Percentiles rank a stretch among this genome's conserved stretches.
These are phyloP conservation scores for Thunnus thynnus DNA, from an alignment of 2,113 vertebrate species.

Conservation along the genomic window DNA sequence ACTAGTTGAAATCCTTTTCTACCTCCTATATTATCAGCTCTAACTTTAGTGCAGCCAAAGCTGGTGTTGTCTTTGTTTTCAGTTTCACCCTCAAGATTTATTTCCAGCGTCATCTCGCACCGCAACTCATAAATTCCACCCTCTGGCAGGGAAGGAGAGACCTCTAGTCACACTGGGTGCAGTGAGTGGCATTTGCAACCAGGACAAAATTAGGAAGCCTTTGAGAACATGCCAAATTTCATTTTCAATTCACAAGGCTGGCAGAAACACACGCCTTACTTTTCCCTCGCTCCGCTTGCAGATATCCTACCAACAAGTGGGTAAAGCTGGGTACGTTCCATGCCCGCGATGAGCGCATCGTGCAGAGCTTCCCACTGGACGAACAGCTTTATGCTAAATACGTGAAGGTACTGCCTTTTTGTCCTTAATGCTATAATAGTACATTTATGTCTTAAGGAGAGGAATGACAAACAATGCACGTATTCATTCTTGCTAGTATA, in stretches of 20 bases:
- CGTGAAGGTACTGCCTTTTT: conserved; percentile 90
- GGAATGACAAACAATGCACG: not conserved
- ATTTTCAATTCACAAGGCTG: not conserved
- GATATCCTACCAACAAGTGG: conserved; percentile 99
- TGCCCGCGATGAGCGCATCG: conserved; percentile 96
- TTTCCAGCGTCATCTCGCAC: not conserved
- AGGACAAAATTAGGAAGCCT: not conserved
- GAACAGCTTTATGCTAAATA: conserved; percentile 99
- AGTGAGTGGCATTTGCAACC: conserved; percentile 1
- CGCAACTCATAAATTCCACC: conserved; percentile 12
- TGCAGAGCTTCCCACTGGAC: conserved; percentile 98
- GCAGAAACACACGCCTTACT: not conserved
- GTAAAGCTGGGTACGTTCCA: conserved; percentile 98
- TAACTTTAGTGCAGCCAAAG: conserved; percentile 1
- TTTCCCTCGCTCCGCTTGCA: conserved; percentile 64
- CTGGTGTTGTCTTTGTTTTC: conserved; percentile 6
- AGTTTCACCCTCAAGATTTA: conserved; percentile 6
- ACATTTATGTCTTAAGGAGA: not conserved
- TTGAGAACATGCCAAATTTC: conserved; percentile 11
- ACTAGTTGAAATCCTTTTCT: not conserved
- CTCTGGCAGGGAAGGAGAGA: conserved; percentile 1
- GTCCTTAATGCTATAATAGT: not conserved
- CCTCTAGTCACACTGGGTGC: not conserved
- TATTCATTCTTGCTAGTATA: not conserved
- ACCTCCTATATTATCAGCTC: conserved; percentile 1